Base-by-base conservation (phyloP, 2,888 invertebrate species). In the Sericinus montela region DNA sequence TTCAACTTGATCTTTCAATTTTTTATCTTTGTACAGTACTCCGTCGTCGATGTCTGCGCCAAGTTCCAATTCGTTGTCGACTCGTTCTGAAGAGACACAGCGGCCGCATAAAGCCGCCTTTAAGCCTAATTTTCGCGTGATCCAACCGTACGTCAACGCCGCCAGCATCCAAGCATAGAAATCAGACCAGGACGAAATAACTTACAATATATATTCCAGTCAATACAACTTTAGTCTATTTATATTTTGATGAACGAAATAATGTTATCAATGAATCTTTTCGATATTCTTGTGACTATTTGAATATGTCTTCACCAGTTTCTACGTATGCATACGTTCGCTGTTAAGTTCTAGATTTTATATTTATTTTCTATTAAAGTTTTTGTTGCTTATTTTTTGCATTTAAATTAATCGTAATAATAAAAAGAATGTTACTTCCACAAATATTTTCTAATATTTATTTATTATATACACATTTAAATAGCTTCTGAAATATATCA, bases 1-100 rank as follows among this genome's bases (percentile, higher is more conserved):
- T 89, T 97, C 97, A 60, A 96, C 91, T 82, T 95, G 94, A 72
- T 95, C 95, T 89, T 95, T 94, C 68, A 94, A 93, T 82, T 96
- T 97, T 82, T 95, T 95, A 71, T 96, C 95, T 76, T 94, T 93
- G 81, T 94, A 95, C 67, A 95, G 91, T 62, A 96, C 93, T 47
- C 95, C 95, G 80, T 97, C 97, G 55, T 94, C 95, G 67, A 96
- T 90, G 67, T 92, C 92, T 39, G 90, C 90, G 53, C 91, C 91
- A 61, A 92, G 84, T 65, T 92, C 92, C 63, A 91, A 79, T 65
- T 92, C 92, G 75, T 91, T 92, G 80, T 92, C 92, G 51, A 88
- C 88, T 59, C 92, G 91, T 66, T 92, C 92, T 92, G 92, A 89
- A 80, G 92, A 92, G 83, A 92, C 91, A 91, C 92, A 92, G 85